Evolutionary conservation across 2,888 invertebrate genomes (phyloP).

Genomic region (Lepidocyrtinus sp.): DNA sequence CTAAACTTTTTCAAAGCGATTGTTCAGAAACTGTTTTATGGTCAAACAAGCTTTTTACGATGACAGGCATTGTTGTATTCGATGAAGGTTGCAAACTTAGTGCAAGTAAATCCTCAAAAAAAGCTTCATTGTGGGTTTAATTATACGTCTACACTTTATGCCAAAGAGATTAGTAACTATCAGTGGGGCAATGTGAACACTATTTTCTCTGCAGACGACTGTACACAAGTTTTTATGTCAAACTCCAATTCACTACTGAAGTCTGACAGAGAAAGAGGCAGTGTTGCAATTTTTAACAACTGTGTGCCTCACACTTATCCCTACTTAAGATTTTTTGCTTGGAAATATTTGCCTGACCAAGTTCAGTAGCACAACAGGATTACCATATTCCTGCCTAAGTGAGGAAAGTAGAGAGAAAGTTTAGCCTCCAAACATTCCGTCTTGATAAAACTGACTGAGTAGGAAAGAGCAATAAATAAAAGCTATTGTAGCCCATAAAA

Average conservation of each 20-base stretch:
- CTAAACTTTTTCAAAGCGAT: background rate
- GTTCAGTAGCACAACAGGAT: slow-evolving; percentile 7
- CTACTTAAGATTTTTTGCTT: no score
- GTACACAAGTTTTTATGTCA: background rate
- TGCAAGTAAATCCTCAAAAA: background rate
- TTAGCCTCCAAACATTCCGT: background rate
- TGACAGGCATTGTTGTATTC: no score
- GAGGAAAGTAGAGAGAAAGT: background rate
- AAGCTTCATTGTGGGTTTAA: background rate
- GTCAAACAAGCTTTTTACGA: background rate
- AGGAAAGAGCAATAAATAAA: background rate
- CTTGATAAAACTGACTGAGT: background rate
- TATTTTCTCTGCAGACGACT: background rate
- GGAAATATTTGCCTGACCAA: background rate
- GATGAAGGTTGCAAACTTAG: no score
- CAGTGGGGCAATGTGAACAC: no score
- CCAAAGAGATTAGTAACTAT: no score
- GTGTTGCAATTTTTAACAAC: background rate
- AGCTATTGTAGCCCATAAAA: background rate
- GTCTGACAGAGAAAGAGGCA: background rate
- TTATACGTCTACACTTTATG: background rate
- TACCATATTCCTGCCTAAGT: background rate
- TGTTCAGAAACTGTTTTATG: background rate
- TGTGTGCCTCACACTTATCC: slow-evolving; percentile 3
- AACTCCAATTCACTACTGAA: background rate